Evolutionary conservation across 2,888 invertebrate species (phyloP).

Genomic region (Drosophila austrosaltans): DNA sequence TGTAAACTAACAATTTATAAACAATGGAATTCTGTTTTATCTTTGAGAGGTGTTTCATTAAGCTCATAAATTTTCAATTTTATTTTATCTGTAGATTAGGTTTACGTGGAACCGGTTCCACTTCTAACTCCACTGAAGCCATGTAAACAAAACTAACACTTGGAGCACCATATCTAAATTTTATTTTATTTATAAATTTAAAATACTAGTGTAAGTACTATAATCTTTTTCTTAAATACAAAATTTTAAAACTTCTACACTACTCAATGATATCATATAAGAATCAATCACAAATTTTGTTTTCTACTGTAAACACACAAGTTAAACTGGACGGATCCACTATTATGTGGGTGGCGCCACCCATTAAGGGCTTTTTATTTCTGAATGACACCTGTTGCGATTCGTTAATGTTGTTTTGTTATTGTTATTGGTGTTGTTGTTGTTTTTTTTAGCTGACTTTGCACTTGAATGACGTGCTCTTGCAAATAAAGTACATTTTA

Average conservation of each 20-base stretch:
- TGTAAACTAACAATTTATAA: not conserved
- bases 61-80: not conserved
- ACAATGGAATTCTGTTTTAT: conserved; percentile 17
- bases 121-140: not conserved
- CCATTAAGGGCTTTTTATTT: too few relatives aligned
- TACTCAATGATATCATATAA: too few relatives aligned
- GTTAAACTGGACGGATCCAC: too few relatives aligned
- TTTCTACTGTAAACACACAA: too few relatives aligned
- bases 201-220: too few relatives aligned
- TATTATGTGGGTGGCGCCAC: too few relatives aligned
- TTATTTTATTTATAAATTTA: too few relatives aligned
- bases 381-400: conserved; percentile 1
- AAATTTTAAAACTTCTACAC: too few relatives aligned
- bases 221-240: too few relatives aligned
- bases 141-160: too few relatives aligned
- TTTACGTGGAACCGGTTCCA: not conserved
- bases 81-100: not conserved
- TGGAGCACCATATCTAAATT: too few relatives aligned
- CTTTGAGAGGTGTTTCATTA: not conserved
- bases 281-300: too few relatives aligned
- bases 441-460: conserved; percentile 39
- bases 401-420: conserved; percentile 19
- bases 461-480: conserved; percentile 53
- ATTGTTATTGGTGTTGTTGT: conserved; percentile 19
- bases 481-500: conserved; percentile 28